Evolutionary conservation across 2,888 invertebrate genomes (phyloP).

Genomic region (Noctua janthe): DNA sequence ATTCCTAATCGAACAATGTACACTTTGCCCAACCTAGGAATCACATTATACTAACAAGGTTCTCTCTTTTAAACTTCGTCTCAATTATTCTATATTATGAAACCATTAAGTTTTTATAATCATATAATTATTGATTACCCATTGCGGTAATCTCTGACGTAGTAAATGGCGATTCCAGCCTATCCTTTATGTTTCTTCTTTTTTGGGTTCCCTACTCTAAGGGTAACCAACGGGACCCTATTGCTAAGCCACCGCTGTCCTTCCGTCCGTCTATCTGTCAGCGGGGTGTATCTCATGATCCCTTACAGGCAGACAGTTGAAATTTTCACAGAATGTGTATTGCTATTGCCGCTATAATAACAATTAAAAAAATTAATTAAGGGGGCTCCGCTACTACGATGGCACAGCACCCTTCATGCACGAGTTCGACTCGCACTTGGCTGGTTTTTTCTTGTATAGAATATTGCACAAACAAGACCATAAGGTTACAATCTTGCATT

Average conservation of each 20-base stretch:
- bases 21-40: not conserved
- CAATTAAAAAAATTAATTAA: too few relatives aligned
- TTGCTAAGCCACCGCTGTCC: too few relatives aligned
- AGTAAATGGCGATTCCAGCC: not conserved
- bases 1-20: not conserved
- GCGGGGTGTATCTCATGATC: too few relatives aligned
- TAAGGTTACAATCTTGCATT: slow-evolving; percentile 47
- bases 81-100: not conserved
- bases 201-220: too few relatives aligned
- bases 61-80: not conserved
- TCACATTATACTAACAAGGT: not conserved
- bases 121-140: not conserved
- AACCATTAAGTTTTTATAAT: not conserved
- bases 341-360: too few relatives aligned
- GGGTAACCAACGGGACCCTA: too few relatives aligned
- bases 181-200: not conserved
- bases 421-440: too few relatives aligned
- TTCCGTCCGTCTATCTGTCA: too few relatives aligned
- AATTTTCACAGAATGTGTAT: too few relatives aligned
- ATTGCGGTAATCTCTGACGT: not conserved
- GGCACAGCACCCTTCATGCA: too few relatives aligned
- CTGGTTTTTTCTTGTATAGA: not conserved
- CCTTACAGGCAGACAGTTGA: too few relatives aligned
- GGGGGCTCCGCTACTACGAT: too few relatives aligned
- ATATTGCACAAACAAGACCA: slow-evolving; percentile 39